phyloP scores from a whole-genome alignment of 1,140 invertebrate species.

The Caenorhabditis remanei region DNA sequence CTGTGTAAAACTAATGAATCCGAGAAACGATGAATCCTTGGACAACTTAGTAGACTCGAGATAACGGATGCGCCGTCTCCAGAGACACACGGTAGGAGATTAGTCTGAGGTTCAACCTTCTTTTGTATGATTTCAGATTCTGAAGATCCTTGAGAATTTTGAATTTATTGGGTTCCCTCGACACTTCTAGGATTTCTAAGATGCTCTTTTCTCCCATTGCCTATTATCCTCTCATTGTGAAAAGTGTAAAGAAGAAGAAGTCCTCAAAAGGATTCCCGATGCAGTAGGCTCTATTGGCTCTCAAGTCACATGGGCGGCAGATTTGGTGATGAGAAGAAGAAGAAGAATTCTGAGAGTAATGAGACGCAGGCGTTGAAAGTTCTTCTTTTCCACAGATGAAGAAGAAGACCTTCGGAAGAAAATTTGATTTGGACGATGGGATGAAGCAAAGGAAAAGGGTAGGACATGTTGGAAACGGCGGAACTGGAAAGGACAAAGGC shows the following conservation, averaged over 20 bases:
- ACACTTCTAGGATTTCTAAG: conserved; percentile 31
- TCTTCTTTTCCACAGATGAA: conserved; percentile 11
- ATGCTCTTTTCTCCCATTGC: background rate
- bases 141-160: background rate
- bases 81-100: too few species aligned
- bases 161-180: background rate
- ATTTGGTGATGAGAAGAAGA: conserved; percentile 54
- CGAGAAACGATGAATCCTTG: too few species aligned
- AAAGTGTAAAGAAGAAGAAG: conserved; percentile 43
- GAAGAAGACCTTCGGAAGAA: conserved; percentile 12
- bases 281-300: conserved; percentile 30
- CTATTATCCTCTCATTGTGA: conserved; percentile 28
- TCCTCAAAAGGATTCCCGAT: conserved; percentile 46
- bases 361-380: conserved; percentile 53
- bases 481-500: too few species aligned
- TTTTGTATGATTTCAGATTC: background rate
- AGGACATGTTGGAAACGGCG: background rate
- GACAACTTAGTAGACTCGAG: too few species aligned
- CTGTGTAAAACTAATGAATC: too few species aligned
- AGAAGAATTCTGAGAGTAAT: conserved; percentile 34
- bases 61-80: too few species aligned
- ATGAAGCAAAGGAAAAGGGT: background rate
- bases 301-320: conserved; percentile 51
- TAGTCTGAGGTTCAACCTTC: too few species aligned
- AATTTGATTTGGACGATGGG: conserved; percentile 43